A percentile compares a stretch with the other conserved stretches of the same genome.
phyloP scores from a whole-genome alignment of 2,797 vertebrate species.

The Neosilurus hyrtlii region DNA sequence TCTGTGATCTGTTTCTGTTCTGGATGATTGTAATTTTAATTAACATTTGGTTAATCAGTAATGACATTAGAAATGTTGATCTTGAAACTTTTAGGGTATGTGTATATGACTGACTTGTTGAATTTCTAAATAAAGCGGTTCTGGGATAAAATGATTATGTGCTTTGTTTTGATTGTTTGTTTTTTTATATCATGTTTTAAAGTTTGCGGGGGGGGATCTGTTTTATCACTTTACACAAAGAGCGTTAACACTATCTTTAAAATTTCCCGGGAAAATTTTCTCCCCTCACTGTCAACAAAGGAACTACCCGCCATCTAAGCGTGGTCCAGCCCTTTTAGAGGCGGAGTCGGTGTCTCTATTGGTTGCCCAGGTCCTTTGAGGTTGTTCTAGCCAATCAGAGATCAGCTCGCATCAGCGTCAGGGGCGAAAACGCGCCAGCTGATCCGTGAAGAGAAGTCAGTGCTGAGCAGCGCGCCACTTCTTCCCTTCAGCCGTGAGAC shows the following conservation, averaged over 20 bases:
- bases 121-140: conserved; percentile 43
- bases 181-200: not conserved
- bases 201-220: too few relatives aligned
- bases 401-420: conserved; percentile 8
- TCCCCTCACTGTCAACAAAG: conserved; percentile 35
- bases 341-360: conserved; percentile 13
- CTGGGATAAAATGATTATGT: conserved; percentile 19
- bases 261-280: conserved; percentile 59
- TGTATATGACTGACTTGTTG: conserved; percentile 22
- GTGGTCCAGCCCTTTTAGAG: not conserved
- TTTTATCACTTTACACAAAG: not conserved
- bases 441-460: not conserved
- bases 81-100: conserved; percentile 1
- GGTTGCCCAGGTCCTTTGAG: not conserved
- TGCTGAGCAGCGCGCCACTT: not conserved
- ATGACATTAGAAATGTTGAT: conserved; percentile 7
- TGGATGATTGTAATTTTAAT: conserved; percentile 6
- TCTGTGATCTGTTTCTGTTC: not conserved
- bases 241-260: not conserved
- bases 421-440: conserved; percentile 26
- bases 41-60: too few relatives aligned
- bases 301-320: conserved; percentile 59
- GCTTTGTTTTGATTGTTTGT: not conserved
- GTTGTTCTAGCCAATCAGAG: conserved; percentile 34
- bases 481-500: not conserved